Conservation (phyloP, 2,113 vertebrate genomes). For the Chamaea fasciata region DNA sequence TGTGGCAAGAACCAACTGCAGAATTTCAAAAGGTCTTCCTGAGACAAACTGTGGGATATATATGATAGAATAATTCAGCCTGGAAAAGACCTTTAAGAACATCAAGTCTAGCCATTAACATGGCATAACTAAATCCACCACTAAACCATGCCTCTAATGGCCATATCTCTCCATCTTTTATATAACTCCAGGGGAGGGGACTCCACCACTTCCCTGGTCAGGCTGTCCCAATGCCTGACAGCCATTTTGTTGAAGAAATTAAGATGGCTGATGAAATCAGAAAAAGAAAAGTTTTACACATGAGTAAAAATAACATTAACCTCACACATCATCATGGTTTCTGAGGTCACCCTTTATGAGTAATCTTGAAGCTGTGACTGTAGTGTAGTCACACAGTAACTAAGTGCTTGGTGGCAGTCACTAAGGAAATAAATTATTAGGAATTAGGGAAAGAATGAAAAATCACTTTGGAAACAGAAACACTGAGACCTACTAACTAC, state of each 20-base stretch:
- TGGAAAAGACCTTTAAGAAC: not conserved
- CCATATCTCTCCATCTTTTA: not conserved
- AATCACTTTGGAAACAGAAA: not conserved
- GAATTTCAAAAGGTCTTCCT: not conserved
- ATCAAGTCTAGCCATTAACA: not conserved
- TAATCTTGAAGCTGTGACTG: not conserved
- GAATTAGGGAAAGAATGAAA: not conserved
- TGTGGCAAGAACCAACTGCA: not conserved
- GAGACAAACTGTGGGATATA: not conserved
- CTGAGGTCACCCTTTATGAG: not conserved
- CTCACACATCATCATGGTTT: not conserved
- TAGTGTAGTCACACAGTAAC: not conserved
- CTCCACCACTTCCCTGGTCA: not conserved
- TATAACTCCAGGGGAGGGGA: no score
- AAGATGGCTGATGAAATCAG: not conserved
- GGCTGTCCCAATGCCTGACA: not conserved
- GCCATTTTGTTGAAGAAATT: not conserved
- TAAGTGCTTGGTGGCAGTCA: not conserved
- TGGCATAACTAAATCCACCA: not conserved
- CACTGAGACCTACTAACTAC: not conserved
- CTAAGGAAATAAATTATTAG: not conserved
- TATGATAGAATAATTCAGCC: not conserved
- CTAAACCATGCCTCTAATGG: not conserved
- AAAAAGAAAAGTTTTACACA: not conserved
- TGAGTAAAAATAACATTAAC: not conserved